These are phyloP conservation scores for Hemaris fuciformis DNA, from an alignment of 2,888 invertebrate species.

Conservation along the genomic window DNA sequence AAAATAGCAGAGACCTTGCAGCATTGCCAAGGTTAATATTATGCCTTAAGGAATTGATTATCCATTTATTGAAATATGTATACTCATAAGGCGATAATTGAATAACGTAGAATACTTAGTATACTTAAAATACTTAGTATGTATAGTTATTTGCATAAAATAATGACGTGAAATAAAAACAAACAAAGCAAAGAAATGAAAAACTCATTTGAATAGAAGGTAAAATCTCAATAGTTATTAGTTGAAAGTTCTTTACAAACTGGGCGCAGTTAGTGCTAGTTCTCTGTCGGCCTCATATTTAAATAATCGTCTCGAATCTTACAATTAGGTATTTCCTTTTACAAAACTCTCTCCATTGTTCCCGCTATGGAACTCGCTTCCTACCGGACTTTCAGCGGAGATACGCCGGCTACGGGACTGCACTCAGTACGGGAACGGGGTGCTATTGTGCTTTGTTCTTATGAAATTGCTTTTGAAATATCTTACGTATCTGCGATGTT, in stretches of 20 bases:
- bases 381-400: neutral
- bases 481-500: too few relatives aligned
- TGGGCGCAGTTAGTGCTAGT: conserved; percentile 6
- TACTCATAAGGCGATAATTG: too few relatives aligned
- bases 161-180: neutral
- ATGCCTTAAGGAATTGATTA: too few relatives aligned
- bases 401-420: neutral
- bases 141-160: neutral
- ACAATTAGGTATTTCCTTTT: conserved; percentile 31
- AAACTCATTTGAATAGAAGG: neutral
- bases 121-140: too few relatives aligned
- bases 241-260: conserved; percentile 13
- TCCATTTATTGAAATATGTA: too few relatives aligned
- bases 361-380: conserved; percentile 8
- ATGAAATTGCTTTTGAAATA: neutral
- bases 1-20: too few relatives aligned
- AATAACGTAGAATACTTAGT: too few relatives aligned
- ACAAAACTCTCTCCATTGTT: conserved; percentile 21
- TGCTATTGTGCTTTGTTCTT: neutral
- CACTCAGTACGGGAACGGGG: neutral
- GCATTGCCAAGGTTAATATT: too few relatives aligned
- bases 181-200: neutral
- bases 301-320: conserved; percentile 18
- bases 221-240: conserved; percentile 1
- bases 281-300: conserved; percentile 10